phyloP scores from a whole-genome alignment of 2,888 invertebrate genomes.

The Phalera bucephala region DNA sequence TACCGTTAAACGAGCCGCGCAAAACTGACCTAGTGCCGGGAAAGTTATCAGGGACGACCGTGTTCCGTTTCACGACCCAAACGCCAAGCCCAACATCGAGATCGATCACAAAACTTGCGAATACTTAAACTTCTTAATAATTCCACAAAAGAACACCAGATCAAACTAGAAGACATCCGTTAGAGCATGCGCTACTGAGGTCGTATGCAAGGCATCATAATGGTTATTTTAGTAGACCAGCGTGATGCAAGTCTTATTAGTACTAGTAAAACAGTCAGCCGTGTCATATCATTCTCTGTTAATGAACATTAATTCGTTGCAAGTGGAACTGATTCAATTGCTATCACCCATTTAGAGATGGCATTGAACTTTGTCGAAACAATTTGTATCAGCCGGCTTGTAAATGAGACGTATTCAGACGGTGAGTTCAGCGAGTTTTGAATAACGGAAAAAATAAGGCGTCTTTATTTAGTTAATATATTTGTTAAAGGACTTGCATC shows the following conservation, averaged over 20 bases:
- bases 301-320: constrained; percentile 78
- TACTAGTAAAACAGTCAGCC: constrained; percentile 45
- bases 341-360: constrained; percentile 69
- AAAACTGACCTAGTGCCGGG: constrained; percentile 82
- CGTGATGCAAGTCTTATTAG: constrained; percentile 37
- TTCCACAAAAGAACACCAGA: constrained; percentile 30
- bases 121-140: constrained; percentile 17
- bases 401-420: constrained; percentile 34
- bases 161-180: constrained; percentile 47
- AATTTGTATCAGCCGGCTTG: constrained; percentile 49
- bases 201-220: constrained; percentile 52
- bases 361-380: constrained; percentile 75
- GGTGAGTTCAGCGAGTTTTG: constrained; percentile 28
- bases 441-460: constrained; percentile 30
- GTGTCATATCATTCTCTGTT: constrained; percentile 60
- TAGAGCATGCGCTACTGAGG: constrained; percentile 54
- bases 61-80: constrained; percentile 61
- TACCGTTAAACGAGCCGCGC: constrained; percentile 78
- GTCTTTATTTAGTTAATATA: constrained; percentile 8
- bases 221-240: constrained; percentile 43
- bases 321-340: constrained; percentile 82
- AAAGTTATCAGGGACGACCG: constrained; percentile 74
- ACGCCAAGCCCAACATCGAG: constrained; percentile 35
- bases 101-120: constrained; percentile 40
- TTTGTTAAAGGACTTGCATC: neutral